A percentile compares a stretch with the other conserved stretches of the same genome.
Conservation (phyloP, 2,797 vertebrate species). For the Lacerta viridis region DNA sequence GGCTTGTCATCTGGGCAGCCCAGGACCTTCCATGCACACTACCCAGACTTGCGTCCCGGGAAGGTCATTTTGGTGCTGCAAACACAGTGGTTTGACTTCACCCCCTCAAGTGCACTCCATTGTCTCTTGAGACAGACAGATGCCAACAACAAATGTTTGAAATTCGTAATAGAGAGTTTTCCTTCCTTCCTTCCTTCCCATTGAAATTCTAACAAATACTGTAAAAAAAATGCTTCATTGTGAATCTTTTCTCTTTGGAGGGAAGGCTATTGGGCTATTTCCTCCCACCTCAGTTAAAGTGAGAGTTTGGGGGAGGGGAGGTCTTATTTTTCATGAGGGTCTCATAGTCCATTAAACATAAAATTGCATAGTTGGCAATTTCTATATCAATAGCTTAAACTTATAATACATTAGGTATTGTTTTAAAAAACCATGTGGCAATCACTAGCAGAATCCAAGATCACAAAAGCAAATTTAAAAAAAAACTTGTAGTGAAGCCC, state of each 20-base stretch:
- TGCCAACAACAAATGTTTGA: no score
- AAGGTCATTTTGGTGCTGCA: no score
- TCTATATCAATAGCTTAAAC: not conserved
- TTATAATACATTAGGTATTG: not conserved
- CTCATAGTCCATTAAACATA: accelerated
- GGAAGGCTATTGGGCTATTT: not conserved
- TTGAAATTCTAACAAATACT: no score
- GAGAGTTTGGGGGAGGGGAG: not conserved
- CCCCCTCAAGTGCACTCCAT: no score
- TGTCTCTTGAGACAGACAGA: no score
- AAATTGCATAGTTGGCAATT: accelerated
- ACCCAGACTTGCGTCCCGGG: no score
- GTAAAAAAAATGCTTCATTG: no score
- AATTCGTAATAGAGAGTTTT: no score
- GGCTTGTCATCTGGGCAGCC: no score
- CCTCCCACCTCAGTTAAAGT: accelerated
- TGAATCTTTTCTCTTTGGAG: not conserved
- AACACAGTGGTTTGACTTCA: no score
- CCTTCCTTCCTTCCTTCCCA: no score
- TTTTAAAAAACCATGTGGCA: not conserved
- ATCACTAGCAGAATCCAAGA: not conserved
- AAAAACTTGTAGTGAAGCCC: not conserved
- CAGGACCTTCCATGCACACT: no score
- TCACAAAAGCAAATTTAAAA: not conserved
- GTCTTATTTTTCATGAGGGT: not conserved